Conservation (phyloP, 2,888 invertebrate species). For the Trissonchulus latispiculum region DNA sequence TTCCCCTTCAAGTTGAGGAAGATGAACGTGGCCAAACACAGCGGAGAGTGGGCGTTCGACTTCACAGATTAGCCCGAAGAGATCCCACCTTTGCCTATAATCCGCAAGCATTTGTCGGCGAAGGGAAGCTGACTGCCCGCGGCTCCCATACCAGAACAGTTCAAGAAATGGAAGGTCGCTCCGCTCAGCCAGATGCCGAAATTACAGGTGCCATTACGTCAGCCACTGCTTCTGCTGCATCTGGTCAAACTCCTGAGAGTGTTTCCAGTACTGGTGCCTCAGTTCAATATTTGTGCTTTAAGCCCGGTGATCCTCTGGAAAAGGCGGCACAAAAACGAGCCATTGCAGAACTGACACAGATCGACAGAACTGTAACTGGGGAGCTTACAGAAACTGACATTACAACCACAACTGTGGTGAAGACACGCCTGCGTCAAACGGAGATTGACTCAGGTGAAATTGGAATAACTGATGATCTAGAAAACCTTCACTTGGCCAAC, state of each 20-base stretch:
- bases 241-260: not conserved
- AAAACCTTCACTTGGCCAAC: not conserved
- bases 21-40: not conserved
- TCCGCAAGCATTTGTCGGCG: not conserved
- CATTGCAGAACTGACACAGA: not conserved
- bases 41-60: not conserved
- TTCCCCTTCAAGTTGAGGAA: not conserved
- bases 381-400: not conserved
- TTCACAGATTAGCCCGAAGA: not conserved
- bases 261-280: not conserved
- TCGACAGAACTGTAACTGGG: not conserved
- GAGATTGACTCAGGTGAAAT: not conserved
- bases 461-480: not conserved
- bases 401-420: not conserved
- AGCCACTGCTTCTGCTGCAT: not conserved
- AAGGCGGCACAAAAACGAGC: not conserved
- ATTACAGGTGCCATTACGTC: not conserved
- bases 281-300: too few relatives aligned
- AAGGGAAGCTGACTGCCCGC: not conserved
- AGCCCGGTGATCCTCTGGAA: not conserved
- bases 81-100: not conserved
- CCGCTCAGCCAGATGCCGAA: not conserved
- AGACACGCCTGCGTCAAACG: not conserved
- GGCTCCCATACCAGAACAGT: not conserved
- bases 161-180: not conserved